Base-by-base conservation (phyloP, 2,888 invertebrate genomes). In the Tachina lurida region DNA sequence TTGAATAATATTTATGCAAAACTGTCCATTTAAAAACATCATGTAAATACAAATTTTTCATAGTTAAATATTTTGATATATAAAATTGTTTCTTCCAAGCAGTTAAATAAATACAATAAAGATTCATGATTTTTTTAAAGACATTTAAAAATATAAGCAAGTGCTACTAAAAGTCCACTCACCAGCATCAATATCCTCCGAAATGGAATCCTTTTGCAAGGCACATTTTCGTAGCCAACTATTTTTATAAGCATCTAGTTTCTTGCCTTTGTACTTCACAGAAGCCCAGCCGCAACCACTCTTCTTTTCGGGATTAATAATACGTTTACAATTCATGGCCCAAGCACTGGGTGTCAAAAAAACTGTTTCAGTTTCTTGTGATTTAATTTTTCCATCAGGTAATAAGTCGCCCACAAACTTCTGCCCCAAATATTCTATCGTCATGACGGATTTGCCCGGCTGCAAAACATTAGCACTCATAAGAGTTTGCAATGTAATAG, bases 221-320 rank as follows among this genome's bases (percentile, higher is more conserved):
- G 94, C 94, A 89, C 95, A 95, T 90, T 95, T 96, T 78, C 96
- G 94, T 88, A 97, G 95, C 95, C 97, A 98, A 78, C 96, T 95
- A 87, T 96, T 96, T 93, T 98, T 98, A 90, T 97, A 97, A 7
- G 96, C 96, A 91, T 98, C 98, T 90, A 98, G 93, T 92, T 97
- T 97, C 90, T 96, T 96, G 1, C 97, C 97, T 91, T 95, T 96
- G 90, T 97, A 98, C 90, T 97, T 96, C 49, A 97, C 97, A 3
- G 97, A 97, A 3, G 97, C 97, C 98, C 98, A 98, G 2, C 98
- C 98, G 93, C 97, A 98, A 1, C 97, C 97, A 54, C 97, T 97
- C 90, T 97, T 96, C 92, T 97, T 97, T 87, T 97, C 96, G 0
- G 98, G 97, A 93, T 98, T 97, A 71, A 98, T 97, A 80, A 97